Percentiles rank a stretch among this genome's conserved stretches.
These are phyloP conservation scores for Gisinianus flammeolus DNA, from an alignment of 2,888 invertebrate species.

Conservation along the genomic window DNA sequence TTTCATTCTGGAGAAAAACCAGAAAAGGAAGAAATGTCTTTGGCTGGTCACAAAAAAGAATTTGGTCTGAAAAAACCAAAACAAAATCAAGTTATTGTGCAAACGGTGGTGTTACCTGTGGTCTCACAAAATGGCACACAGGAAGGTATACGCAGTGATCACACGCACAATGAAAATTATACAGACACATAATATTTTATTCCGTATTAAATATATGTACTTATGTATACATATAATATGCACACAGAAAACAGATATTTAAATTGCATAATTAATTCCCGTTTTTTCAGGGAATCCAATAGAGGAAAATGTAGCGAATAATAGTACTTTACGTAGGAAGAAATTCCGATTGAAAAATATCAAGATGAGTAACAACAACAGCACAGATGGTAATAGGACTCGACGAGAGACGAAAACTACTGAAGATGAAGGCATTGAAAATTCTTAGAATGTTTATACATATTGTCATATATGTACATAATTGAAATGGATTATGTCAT, in stretches of 20 bases:
- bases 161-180: too few relatives aligned
- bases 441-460: neutral
- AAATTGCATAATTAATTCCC: too few relatives aligned
- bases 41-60: slow-evolving; percentile 19
- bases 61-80: slow-evolving; percentile 24
- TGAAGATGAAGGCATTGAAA: neutral
- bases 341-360: neutral
- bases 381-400: neutral
- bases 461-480: too few relatives aligned
- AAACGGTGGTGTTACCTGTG: slow-evolving; percentile 24
- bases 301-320: neutral
- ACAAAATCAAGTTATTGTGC: slow-evolving; percentile 28
- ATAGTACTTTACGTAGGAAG: neutral
- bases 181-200: too few relatives aligned
- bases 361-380: neutral
- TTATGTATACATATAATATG: too few relatives aligned
- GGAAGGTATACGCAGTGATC: too few relatives aligned
- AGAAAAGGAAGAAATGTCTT: slow-evolving; percentile 18
- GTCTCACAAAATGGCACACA: neutral
- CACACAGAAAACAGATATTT: too few relatives aligned
- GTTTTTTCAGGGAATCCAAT: neutral
- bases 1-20: slow-evolving; percentile 33
- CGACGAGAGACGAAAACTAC: neutral
- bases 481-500: neutral
- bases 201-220: too few relatives aligned